Base-by-base conservation (phyloP, 35 echinoderm and acorn worm genomes). In the Eucidaris tribuloides region DNA sequence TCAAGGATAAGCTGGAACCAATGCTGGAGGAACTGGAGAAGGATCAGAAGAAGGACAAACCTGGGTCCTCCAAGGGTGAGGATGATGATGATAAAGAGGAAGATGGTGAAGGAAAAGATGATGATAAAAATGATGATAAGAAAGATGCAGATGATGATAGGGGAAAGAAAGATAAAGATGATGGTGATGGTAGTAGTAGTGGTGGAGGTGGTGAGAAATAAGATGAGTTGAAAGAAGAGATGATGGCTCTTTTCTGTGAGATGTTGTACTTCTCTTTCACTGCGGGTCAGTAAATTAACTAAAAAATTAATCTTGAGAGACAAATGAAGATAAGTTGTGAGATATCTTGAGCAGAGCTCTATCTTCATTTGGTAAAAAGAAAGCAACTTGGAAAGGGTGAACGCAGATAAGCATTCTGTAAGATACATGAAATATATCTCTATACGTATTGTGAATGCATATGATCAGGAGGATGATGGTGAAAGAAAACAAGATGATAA, bases 1-100 rank as follows among this genome's bases (percentile, higher is more conserved):
- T 98, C 14, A 86, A 98, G 33, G 57, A 76, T 36, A 86, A 83
- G 42, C 9, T 45, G 33, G 84, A 82, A 19, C 80, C 66, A 27
- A 17, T 77, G 11, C 50, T 78, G 6, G 34, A 42, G 37, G 54
- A 84, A 32, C 60, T 84, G 19, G 71, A 63, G 18, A 59, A 83
- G 19, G 80, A 89, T 15, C 29, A 65, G 57, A 87, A 76, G 60
- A 28, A 79, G 46, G 65, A 71, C 3, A 30, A 24, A 54, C 42
- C 38, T 45, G 36, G 29, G 43, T n/a, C 14, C 17, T 52, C 40
- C 18, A 38, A 85, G 22, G 27, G 71, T 32, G 36, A 79, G 46
- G 27, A 85, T 18, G 27, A 83, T 32, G 39, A 84, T 30, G 82
- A 83, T 77, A 46, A 54, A 3, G 43, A 46, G 27, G 32, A 45